These are phyloP conservation scores for Capitella teleta DNA, from an alignment of 1,140 invertebrate genomes.

Conservation along the genomic window DNA sequence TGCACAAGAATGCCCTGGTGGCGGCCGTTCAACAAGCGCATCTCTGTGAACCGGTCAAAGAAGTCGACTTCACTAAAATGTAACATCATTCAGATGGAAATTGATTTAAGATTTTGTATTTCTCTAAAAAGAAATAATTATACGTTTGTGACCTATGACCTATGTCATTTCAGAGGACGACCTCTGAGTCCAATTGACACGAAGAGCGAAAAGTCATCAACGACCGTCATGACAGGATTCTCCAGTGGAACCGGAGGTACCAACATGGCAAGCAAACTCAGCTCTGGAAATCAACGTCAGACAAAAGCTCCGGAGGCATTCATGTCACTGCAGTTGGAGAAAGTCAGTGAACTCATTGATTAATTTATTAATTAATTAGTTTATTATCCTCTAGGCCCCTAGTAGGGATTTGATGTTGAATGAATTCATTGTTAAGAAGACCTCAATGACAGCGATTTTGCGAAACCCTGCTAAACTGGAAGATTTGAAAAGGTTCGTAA, in stretches of 20 bases:
- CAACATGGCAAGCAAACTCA: not conserved
- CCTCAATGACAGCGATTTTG: conserved; percentile 25
- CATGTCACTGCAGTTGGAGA: conserved; percentile 39
- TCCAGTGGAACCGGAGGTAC: not conserved
- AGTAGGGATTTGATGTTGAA: conserved; percentile 38
- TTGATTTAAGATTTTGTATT: not conserved
- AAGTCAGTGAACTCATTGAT: conserved; percentile 22
- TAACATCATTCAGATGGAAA: not conserved
- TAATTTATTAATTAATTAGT: not conserved
- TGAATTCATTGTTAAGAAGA: conserved; percentile 34
- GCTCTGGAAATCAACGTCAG: not conserved
- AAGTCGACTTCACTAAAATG: not conserved
- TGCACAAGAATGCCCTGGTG: conserved; percentile 36
- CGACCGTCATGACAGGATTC: not conserved
- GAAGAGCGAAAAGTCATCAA: not conserved
- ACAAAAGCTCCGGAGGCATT: conserved; percentile 39
- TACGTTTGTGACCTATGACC: too few relatives aligned
- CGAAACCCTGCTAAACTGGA: conserved; percentile 32
- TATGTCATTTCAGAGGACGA: not conserved
- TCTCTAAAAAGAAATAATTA: too few relatives aligned
- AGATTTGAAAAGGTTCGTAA: conserved; percentile 30
- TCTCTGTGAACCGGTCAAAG: conserved; percentile 20
- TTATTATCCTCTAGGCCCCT: conserved; percentile 18
- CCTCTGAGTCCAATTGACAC: not conserved
- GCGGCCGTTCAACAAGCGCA: conserved; percentile 31